Evolutionary conservation across 2,888 invertebrate species (phyloP).

Genomic region (Petrolisthes cinctipes): DNA sequence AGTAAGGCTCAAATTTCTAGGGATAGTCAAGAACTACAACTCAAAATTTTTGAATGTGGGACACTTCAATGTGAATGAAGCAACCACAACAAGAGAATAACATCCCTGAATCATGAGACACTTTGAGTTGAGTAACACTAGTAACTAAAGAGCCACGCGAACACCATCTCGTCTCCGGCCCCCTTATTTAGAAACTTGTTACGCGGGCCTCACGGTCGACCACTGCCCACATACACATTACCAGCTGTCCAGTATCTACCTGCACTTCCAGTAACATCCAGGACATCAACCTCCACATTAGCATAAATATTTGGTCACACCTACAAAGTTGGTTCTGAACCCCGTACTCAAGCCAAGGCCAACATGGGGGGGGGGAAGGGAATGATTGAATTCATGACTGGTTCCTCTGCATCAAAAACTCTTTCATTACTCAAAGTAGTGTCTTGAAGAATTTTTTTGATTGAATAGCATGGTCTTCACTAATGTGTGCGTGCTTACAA

Average conservation of each 20-base stretch:
- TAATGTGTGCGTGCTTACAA: too few relatives aligned
- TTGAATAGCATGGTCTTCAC: too few relatives aligned
- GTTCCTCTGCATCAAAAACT: too few relatives aligned
- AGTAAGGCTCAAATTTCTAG: too few relatives aligned
- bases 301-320: neutral
- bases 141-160: neutral
- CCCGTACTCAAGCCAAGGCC: neutral
- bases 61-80: too few relatives aligned
- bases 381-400: neutral
- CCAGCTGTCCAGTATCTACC: neutral
- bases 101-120: too few relatives aligned
- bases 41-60: too few relatives aligned
- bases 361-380: neutral
- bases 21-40: too few relatives aligned
- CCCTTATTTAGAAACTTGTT: constrained; percentile 38
- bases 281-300: constrained; percentile 29
- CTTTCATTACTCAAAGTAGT: too few relatives aligned
- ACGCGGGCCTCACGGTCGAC: neutral
- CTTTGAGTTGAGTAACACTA: too few relatives aligned
- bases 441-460: too few relatives aligned
- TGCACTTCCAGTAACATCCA: neutral
- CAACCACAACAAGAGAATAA: too few relatives aligned
- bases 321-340: neutral
- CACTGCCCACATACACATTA: neutral
- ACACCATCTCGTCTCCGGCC: neutral